A percentile compares a stretch with the other conserved stretches of the same genome.
Evolutionary conservation across 2,113 vertebrate species (phyloP).

Genomic region (Cranoglanis bouderius): DNA sequence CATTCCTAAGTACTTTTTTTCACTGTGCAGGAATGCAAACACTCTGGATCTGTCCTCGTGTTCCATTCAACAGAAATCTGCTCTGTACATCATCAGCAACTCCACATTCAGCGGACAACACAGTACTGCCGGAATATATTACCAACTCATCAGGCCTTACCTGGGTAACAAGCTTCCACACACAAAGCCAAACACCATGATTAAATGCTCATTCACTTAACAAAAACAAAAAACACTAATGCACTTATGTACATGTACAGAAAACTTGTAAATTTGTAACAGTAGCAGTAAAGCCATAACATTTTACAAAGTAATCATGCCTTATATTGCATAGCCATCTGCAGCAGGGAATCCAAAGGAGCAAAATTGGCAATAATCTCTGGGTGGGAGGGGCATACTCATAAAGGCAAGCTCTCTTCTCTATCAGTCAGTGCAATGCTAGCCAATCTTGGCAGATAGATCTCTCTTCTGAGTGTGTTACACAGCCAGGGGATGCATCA

Average conservation of each 20-base stretch:
- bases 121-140: slow-evolving; percentile 50
- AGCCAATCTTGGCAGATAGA: not conserved
- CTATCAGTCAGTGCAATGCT: not conserved
- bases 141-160: slow-evolving; percentile 67
- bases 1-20: not conserved
- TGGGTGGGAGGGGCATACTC: not conserved
- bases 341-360: not conserved
- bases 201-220: not conserved
- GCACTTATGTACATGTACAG: not conserved
- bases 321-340: not conserved
- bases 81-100: slow-evolving; percentile 68
- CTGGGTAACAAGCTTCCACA: slow-evolving; percentile 66
- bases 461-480: not conserved
- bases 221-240: not conserved
- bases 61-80: slow-evolving; percentile 54
- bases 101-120: slow-evolving; percentile 57
- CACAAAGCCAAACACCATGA: not conserved
- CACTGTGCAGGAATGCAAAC: slow-evolving; percentile 55
- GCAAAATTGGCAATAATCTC: not conserved
- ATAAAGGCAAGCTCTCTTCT: not conserved
- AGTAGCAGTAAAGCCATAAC: not conserved
- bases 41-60: slow-evolving; percentile 65
- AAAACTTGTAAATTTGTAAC: not conserved
- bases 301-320: not conserved
- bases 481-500: not conserved